phyloP scores from a whole-genome alignment of 2,888 invertebrate species.

The Chaetogeoica ovagalla region DNA sequence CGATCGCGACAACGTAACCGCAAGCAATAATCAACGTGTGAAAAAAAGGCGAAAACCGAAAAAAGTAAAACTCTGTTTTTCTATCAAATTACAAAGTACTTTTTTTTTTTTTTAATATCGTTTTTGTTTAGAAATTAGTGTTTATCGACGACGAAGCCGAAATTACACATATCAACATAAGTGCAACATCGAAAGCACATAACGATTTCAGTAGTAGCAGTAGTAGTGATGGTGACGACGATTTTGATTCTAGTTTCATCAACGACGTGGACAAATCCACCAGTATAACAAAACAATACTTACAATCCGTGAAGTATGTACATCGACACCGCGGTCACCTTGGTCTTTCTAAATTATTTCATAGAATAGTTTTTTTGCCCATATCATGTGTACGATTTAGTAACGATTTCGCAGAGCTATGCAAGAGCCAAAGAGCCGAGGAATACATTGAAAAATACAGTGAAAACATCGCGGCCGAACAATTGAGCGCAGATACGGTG shows the following conservation, averaged over 20 bases:
- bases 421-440: constrained; percentile 28
- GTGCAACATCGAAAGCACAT: not conserved
- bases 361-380: too few relatives aligned
- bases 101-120: too few relatives aligned
- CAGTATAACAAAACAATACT: constrained; percentile 41
- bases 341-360: not conserved
- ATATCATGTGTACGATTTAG: not conserved
- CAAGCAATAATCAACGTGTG: too few relatives aligned
- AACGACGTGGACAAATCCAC: constrained; percentile 24
- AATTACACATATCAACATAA: not conserved
- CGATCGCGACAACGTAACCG: not conserved
- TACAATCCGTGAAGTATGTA: constrained; percentile 40
- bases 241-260: constrained; percentile 45
- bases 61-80: constrained; percentile 18
- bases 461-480: not conserved
- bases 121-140: constrained; percentile 18
- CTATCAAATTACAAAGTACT: too few relatives aligned
- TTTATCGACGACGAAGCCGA: constrained; percentile 46
- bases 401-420: not conserved
- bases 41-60: constrained; percentile 4
- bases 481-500: too few relatives aligned
- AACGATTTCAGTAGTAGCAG: not conserved
- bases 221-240: not conserved
- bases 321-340: not conserved
- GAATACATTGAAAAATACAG: constrained; percentile 24